Percentiles rank a stretch among this genome's conserved stretches.
Evolutionary conservation across 2,797 vertebrate genomes (phyloP).

Genomic region (Emys orbicularis): DNA sequence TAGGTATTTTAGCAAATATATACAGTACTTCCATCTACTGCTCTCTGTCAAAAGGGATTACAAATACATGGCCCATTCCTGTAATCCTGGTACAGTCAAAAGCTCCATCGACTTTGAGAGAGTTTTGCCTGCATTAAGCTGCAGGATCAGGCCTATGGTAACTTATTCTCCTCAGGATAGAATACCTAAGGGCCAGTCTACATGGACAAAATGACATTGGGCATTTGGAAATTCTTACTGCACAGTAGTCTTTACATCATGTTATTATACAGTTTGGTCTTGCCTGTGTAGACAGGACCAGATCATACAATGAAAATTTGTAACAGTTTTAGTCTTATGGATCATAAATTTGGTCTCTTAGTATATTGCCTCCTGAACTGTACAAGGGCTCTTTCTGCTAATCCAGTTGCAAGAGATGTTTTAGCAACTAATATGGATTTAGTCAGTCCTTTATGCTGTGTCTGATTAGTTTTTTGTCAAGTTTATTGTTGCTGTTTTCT

Average conservation of each 20-base stretch:
- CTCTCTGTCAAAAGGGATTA: background rate
- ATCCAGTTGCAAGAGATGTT: conserved; percentile 2
- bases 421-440: conserved; percentile 3
- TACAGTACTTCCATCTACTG: background rate
- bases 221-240: background rate
- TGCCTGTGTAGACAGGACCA: background rate
- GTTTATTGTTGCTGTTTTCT: conserved; percentile 14
- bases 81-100: background rate
- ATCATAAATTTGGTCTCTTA: background rate
- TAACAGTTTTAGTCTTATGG: background rate
- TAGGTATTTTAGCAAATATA: background rate
- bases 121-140: background rate
- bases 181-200: background rate
- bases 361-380: background rate
- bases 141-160: background rate
- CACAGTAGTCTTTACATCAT: background rate
- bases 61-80: no score
- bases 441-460: background rate
- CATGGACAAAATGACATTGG: background rate
- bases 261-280: background rate
- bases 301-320: background rate
- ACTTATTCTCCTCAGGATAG: background rate
- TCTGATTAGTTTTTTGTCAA: conserved; percentile 44
- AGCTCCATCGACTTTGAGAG: background rate
- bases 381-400: background rate